These are phyloP conservation scores for Drosophila kanekoi DNA, from an alignment of 2,888 invertebrate genomes.

Conservation along the genomic window DNA sequence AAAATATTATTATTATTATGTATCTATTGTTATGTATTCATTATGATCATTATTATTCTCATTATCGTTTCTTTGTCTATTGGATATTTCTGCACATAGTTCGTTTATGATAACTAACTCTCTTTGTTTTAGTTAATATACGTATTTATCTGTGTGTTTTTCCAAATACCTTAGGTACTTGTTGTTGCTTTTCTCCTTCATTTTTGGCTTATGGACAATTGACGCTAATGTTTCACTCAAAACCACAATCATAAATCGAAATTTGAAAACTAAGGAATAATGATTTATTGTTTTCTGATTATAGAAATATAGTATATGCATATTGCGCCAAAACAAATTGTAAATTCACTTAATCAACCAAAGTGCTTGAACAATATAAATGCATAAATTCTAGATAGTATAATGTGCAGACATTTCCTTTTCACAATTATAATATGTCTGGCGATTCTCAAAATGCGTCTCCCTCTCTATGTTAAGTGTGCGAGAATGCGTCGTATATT, in stretches of 20 bases:
- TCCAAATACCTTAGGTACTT: too few relatives aligned
- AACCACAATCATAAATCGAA: neutral
- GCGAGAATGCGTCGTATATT: too few relatives aligned
- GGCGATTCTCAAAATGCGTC: neutral
- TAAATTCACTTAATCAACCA: constrained; percentile 3
- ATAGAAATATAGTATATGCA: neutral
- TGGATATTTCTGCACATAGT: too few relatives aligned
- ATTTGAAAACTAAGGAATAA: neutral
- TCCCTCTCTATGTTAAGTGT: too few relatives aligned
- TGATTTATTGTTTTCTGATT: constrained; percentile 18
- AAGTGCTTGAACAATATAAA: constrained; percentile 20
- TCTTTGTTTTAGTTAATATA: too few relatives aligned
- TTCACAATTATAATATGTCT: too few relatives aligned
- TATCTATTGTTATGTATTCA: too few relatives aligned
- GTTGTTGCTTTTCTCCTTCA: neutral
- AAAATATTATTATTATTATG: too few relatives aligned
- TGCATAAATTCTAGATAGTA: constrained; percentile 2
- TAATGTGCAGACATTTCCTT: constrained; percentile 1
- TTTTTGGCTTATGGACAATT: neutral
- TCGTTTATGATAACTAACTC: too few relatives aligned
- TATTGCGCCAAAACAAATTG: neutral
- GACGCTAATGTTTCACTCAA: neutral
- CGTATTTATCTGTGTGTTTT: too few relatives aligned
- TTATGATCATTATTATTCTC: too few relatives aligned
- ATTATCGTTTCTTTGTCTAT: too few relatives aligned